Conservation (phyloP, 2,113 vertebrate species). For the Gallinago undulata region DNA sequence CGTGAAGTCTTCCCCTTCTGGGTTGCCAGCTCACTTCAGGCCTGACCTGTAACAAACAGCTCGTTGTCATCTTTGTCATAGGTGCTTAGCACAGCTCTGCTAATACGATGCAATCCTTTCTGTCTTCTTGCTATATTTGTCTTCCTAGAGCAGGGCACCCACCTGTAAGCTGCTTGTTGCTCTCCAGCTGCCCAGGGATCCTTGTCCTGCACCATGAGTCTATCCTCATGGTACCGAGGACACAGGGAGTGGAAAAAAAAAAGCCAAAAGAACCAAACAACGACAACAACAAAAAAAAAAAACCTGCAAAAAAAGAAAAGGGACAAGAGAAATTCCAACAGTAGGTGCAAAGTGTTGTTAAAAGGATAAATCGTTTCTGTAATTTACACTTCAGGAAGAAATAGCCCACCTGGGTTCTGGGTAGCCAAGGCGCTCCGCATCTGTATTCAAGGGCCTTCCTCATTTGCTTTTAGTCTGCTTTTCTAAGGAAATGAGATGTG, state of each 20-base stretch:
- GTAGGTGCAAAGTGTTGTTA: background rate
- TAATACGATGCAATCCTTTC: slow-evolving; percentile 1
- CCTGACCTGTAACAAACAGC: background rate
- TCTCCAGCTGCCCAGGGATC: background rate
- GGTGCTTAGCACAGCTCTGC: background rate
- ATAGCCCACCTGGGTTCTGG: background rate
- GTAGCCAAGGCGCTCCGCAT: background rate
- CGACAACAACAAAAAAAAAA: no score
- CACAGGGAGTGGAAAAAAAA: background rate
- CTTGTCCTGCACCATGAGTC: background rate
- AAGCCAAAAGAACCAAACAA: background rate
- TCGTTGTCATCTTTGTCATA: background rate
- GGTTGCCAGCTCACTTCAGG: background rate
- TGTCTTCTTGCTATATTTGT: slow-evolving; percentile 21
- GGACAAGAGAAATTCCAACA: background rate
- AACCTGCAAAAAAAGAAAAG: background rate
- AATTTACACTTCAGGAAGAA: background rate
- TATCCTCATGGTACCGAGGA: background rate
- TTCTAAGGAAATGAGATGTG: background rate
- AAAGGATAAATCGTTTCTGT: background rate
- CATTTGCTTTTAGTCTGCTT: background rate
- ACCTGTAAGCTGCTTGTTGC: slow-evolving; percentile 15
- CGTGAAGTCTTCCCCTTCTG: background rate
- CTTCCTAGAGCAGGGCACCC: background rate
- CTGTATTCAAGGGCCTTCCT: background rate